These are phyloP conservation scores for Lepidotrigona ventralis DNA, from an alignment of 1,140 invertebrate genomes.

Conservation along the genomic window DNA sequence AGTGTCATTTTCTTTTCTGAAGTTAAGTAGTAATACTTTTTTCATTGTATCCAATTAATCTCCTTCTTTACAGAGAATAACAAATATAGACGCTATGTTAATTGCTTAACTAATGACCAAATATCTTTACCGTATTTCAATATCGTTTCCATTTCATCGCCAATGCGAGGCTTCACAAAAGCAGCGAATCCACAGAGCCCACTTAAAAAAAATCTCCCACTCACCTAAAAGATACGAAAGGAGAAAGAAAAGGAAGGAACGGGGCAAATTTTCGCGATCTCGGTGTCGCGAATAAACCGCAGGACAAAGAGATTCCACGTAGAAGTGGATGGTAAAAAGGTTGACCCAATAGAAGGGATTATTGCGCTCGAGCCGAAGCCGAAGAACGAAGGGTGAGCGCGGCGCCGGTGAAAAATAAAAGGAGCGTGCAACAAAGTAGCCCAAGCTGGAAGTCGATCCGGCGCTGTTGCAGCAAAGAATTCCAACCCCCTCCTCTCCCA, in stretches of 20 bases:
- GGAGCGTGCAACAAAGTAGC: conserved; percentile 49
- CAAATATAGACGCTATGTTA: no score
- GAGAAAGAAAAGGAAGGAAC: no score
- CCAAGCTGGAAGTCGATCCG: conserved; percentile 58
- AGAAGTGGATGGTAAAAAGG: conserved; percentile 31
- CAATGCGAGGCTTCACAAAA: neutral
- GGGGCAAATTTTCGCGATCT: neutral
- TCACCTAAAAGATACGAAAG: neutral
- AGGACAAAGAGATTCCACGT: conserved; percentile 28
- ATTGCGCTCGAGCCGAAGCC: conserved; percentile 43
- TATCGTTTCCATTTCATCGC: no score
- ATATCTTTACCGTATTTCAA: no score
- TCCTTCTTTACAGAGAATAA: no score
- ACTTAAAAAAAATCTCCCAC: neutral
- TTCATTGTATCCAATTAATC: no score
- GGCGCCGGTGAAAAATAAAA: conserved; percentile 40
- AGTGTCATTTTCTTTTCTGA: no score
- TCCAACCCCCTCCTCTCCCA: conserved; percentile 18
- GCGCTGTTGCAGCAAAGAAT: conserved; percentile 52
- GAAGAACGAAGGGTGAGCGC: neutral
- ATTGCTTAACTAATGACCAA: no score
- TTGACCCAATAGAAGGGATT: conserved; percentile 62
- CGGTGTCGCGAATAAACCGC: conserved; percentile 28
- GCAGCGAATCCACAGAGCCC: neutral
- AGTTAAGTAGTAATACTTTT: no score